Evolutionary conservation across 2,888 invertebrate genomes (phyloP), one percentile per base, ranked within the genome.

Genomic region (Hesperia comma): DNA sequence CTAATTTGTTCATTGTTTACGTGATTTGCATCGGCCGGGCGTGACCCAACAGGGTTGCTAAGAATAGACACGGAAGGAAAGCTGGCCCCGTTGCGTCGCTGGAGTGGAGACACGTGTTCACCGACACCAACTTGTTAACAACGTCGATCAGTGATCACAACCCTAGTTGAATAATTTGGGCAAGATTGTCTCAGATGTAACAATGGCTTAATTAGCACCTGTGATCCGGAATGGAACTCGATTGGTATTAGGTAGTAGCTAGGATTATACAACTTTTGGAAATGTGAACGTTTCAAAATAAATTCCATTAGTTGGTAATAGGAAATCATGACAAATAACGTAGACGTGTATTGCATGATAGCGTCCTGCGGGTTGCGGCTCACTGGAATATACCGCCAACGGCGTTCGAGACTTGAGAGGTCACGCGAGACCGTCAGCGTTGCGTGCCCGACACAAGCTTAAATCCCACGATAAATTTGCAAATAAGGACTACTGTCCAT

Each of bases 21-120:
- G 84, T 86, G 84, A 85, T 87, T 86, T 85, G 88, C 87, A 87
- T 90, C 81, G 81, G 82, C 77, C 79, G 83, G 80, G 81, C 85
- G 84, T 88, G 88, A 87, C 88, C 88, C 77, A 85, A 71, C 80
- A 82, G 85, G 84, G 54, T 66, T 46, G 82, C 84, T 83, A 76
- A 87, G 85, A 91, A 91, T 90, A 90, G 86, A 90, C 85, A 83
- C 90, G 90, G 92, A 92, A 92, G 88, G 90, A 90, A 90, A 90
- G 88, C 85, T 83, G 81, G 77, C 82, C 83, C 81, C 79, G 76
- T 80, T 81, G 79, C 75, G 75, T 72, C 74, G 76, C 79, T 79
- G 77, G 77, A 79, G 78, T 79, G 80, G 81, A 83, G 82, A 86
- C 90, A 88, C 88, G 87, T 87, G 88, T 82, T 83, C 79, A 72